Percentiles rank a stretch among this genome's conserved stretches.
Conservation (phyloP, 2,113 vertebrate species). For the Carassius auratus region DNA sequence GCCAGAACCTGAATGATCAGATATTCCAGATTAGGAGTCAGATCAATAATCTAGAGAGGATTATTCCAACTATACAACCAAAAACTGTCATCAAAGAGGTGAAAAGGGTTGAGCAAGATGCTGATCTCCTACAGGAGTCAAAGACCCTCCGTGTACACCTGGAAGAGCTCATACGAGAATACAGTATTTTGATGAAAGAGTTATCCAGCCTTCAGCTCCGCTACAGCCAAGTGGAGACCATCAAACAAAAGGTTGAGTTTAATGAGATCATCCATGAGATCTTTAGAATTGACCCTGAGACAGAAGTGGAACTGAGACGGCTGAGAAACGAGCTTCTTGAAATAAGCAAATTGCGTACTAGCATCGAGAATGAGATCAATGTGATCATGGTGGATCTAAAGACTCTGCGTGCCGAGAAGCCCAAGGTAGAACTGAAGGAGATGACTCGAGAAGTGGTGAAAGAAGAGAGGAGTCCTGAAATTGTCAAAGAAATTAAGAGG, state of each 20-base stretch:
- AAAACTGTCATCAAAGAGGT: slow-evolving; percentile 91
- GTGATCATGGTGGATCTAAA: slow-evolving; percentile 73
- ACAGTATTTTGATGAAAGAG: slow-evolving; percentile 71
- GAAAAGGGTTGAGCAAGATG: slow-evolving; percentile 87
- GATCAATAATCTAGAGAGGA: slow-evolving; percentile 83
- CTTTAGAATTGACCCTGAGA: slow-evolving; percentile 87
- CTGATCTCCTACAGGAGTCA: slow-evolving; percentile 77
- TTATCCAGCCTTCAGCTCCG: slow-evolving; percentile 77
- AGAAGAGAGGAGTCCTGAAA: slow-evolving; percentile 88
- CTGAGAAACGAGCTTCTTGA: slow-evolving; percentile 83
- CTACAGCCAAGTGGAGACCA: slow-evolving; percentile 70
- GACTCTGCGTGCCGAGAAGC: slow-evolving; percentile 81
- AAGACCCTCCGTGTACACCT: slow-evolving; percentile 77
- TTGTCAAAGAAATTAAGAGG: slow-evolving; percentile 85
- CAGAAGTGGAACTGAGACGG: slow-evolving; percentile 79
- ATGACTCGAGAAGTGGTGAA: slow-evolving; percentile 87
- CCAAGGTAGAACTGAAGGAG: slow-evolving; percentile 87
- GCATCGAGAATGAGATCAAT: slow-evolving; percentile 75
- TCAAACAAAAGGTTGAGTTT: slow-evolving; percentile 82
- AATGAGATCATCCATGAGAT: slow-evolving; percentile 89
- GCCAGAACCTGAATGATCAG: slow-evolving; percentile 72
- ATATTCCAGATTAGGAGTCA: slow-evolving; percentile 76
- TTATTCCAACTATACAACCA: slow-evolving; percentile 85
- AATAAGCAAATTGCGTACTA: slow-evolving; percentile 60
- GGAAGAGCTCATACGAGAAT: slow-evolving; percentile 80